Evolutionary conservation across 23 tunicate genomes (phyloP).

Genomic region (Ciona savignyi): DNA sequence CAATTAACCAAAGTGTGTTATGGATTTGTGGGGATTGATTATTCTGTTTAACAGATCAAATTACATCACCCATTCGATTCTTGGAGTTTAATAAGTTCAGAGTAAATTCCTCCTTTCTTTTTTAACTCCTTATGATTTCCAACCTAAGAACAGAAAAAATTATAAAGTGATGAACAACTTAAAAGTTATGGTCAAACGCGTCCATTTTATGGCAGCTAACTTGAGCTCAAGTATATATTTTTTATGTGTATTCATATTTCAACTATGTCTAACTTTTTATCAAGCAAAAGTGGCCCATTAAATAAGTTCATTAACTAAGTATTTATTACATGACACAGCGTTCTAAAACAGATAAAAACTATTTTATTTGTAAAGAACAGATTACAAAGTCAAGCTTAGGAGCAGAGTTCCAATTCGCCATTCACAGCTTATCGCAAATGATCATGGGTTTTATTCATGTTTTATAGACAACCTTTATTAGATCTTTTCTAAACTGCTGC

Average conservation of each 20-base stretch:
- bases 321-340: background rate
- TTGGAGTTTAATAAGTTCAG: slow-evolving; percentile 56
- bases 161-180: background rate
- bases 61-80: slow-evolving; percentile 12
- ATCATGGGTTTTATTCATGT: no score
- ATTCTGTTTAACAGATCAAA: background rate
- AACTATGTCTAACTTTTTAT: no score
- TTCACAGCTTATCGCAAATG: no score
- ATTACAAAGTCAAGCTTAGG: no score
- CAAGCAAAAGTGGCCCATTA: no score
- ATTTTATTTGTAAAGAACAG: background rate
- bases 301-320: no score
- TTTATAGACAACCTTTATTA: no score
- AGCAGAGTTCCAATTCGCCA: no score
- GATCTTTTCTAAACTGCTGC: no score
- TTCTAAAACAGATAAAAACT: background rate
- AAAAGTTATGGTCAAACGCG: no score
- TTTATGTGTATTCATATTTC: background rate
- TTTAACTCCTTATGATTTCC: slow-evolving; percentile 70
- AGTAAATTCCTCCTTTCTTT: slow-evolving; percentile 46
- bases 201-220: no score
- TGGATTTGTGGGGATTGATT: background rate
- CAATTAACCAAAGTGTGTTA: no score
- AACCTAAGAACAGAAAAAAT: slow-evolving; percentile 6
- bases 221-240: background rate